Conservation (phyloP, 2,797 vertebrate species). For the Cynopterus sphinx region DNA sequence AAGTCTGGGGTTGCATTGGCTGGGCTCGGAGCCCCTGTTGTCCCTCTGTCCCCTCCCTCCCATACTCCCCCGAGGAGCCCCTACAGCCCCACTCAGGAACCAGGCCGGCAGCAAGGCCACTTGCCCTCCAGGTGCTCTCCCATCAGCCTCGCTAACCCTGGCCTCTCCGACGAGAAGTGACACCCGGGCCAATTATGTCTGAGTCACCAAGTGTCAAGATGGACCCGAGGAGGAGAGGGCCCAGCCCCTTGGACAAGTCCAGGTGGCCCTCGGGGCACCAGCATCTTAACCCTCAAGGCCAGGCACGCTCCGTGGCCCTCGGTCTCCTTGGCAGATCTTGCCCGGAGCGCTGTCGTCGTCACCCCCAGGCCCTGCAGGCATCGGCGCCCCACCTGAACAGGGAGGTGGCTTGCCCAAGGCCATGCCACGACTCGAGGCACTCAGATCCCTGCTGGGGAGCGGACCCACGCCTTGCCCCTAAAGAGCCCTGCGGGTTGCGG, state of each 20-base stretch:
- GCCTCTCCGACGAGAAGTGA: not conserved
- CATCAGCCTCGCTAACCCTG: not conserved
- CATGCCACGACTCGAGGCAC: fast-evolving
- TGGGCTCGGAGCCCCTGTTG: not conserved
- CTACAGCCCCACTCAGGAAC: not conserved
- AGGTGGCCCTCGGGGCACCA: fast-evolving
- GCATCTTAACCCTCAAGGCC: not conserved
- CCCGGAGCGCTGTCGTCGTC: not conserved
- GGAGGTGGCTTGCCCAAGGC: not conserved
- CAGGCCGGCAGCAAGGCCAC: no score
- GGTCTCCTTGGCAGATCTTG: not conserved
- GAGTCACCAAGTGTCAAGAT: not conserved
- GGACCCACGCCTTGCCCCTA: not conserved
- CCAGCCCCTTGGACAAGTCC: no score
- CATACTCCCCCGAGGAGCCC: fast-evolving
- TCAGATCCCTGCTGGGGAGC: not conserved
- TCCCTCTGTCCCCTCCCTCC: not conserved
- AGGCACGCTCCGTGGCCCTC: not conserved
- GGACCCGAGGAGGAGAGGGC: not conserved
- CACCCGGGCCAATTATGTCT: not conserved
- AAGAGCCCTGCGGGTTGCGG: fast-evolving
- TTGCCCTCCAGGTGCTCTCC: not conserved
- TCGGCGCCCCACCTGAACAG: not conserved
- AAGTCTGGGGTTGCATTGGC: not conserved
- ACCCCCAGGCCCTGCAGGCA: no score